Base-by-base conservation (phyloP, 2,113 vertebrate species). In the Alces alces region DNA sequence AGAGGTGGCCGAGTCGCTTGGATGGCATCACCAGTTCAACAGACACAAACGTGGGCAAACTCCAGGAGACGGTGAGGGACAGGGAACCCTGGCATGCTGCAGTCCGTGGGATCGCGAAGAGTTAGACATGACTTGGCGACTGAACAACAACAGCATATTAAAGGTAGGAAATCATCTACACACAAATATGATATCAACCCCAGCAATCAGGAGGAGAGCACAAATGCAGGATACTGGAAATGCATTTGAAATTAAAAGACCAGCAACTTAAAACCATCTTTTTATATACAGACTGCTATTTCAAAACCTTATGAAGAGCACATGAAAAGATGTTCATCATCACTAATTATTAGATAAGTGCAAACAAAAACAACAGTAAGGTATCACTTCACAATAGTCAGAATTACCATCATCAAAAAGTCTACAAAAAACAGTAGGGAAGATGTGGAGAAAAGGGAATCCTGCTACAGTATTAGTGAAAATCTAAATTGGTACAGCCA, bases 91-190 rank as follows among this genome's bases (percentile, higher is more conserved):
- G n/a, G 66, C 66, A 39, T 13, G 36, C 66, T 73, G 36, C 10
- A 39, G n/a, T 25, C n/a, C 19, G 12, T 39, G 66, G 10, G 5
- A 23, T 6, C 21, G n/a, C 0, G 0, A 73, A 73, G 66, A 73
- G n/a, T 73, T 73, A 73, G 36, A 73, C 66, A 39, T 1, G 10
- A 73, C 66, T 23, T 39, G 66, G 66, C 0, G 1, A 73, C 66
- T 73, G 66, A n/a, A 70, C 2, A 23, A 39, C 64, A 70, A 5
- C 47, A 19, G 21, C 1, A 80, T 50, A 12, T 30, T 50, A 80
- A 80, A 80, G 78, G 30, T 21, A 52, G 28, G 30, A 80, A 80
- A 21, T 80, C 47, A 80, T 52, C 47, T 50, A 80, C 47, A 79
- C 78, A 52, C 9, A 80, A 80, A 52, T 52, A 80, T 33, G 45